A percentile compares a stretch with the other conserved stretches of the same genome.
Evolutionary conservation across 2,888 invertebrate species (phyloP).

Genomic region (Habrosyne pyritoides): DNA sequence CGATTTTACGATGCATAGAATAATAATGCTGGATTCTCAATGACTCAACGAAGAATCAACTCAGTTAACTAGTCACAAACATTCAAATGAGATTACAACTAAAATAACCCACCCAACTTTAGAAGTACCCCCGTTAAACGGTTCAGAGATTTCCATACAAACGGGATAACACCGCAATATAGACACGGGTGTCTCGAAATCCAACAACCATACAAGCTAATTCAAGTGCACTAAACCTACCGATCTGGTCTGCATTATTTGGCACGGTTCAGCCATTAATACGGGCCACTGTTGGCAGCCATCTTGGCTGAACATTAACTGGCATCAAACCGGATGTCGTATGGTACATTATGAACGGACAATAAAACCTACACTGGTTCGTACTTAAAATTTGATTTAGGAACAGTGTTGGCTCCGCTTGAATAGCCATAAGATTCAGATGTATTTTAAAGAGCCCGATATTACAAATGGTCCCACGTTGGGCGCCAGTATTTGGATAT

Average conservation of each 20-base stretch:
- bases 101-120: no score
- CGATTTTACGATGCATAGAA: no score
- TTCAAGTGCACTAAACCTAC: slow-evolving; percentile 55
- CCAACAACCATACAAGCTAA: slow-evolving; percentile 53
- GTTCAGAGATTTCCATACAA: neutral
- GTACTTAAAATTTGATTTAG: slow-evolving; percentile 59
- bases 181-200: slow-evolving; percentile 18
- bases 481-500: slow-evolving; percentile 18
- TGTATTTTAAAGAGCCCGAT: neutral
- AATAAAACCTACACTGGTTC: slow-evolving; percentile 68
- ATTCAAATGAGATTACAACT: no score
- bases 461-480: slow-evolving; percentile 5
- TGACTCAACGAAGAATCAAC: no score
- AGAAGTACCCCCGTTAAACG: neutral
- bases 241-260: slow-evolving; percentile 60
- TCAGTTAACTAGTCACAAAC: no score
- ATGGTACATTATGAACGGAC: slow-evolving; percentile 74
- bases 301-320: slow-evolving; percentile 68
- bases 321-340: slow-evolving; percentile 78
- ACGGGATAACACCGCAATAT: slow-evolving; percentile 9
- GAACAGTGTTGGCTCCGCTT: slow-evolving; percentile 35
- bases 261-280: slow-evolving; percentile 72
- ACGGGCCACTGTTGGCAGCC: slow-evolving; percentile 66
- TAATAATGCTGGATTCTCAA: no score
- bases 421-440: neutral